Conservation (phyloP, 2,113 vertebrate species). For the Dromiciops gliroides region DNA sequence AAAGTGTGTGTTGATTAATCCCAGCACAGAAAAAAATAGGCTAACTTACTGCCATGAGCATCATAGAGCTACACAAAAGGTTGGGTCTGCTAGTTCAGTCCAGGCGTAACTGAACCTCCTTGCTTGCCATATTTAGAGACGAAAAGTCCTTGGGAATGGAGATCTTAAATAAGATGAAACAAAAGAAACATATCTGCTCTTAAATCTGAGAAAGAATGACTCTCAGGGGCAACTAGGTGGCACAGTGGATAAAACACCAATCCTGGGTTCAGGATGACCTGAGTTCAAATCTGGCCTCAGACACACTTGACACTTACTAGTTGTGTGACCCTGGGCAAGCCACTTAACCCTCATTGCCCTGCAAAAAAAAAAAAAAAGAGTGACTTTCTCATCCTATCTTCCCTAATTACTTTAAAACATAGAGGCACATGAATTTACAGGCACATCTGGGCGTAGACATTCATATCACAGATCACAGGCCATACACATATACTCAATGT, state of each 20-base stretch:
- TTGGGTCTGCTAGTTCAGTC: background rate
- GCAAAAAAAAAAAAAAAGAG: too few relatives aligned
- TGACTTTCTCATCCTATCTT: background rate
- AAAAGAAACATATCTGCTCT: background rate
- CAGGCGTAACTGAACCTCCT: background rate
- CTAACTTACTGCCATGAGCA: background rate
- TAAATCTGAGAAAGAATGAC: too few relatives aligned
- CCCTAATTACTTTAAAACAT: background rate
- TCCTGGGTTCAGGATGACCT: too few relatives aligned
- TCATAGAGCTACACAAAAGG: background rate
- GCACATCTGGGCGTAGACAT: too few relatives aligned
- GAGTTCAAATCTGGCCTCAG: too few relatives aligned
- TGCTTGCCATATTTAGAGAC: background rate
- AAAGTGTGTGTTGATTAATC: slow-evolving; percentile 1
- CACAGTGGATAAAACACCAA: too few relatives aligned
- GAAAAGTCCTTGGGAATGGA: background rate
- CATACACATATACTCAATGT: background rate
- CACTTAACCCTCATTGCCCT: too few relatives aligned
- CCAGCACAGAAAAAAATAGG: background rate
- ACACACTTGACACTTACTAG: too few relatives aligned
- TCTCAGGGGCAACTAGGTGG: too few relatives aligned
- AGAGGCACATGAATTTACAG: background rate
- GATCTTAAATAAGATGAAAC: background rate
- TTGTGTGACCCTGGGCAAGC: too few relatives aligned
- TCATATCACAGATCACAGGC: background rate